A percentile compares a stretch with the other conserved stretches of the same genome.
Conservation (phyloP, 2,797 vertebrate genomes). For the Neosalanx taihuensis region DNA sequence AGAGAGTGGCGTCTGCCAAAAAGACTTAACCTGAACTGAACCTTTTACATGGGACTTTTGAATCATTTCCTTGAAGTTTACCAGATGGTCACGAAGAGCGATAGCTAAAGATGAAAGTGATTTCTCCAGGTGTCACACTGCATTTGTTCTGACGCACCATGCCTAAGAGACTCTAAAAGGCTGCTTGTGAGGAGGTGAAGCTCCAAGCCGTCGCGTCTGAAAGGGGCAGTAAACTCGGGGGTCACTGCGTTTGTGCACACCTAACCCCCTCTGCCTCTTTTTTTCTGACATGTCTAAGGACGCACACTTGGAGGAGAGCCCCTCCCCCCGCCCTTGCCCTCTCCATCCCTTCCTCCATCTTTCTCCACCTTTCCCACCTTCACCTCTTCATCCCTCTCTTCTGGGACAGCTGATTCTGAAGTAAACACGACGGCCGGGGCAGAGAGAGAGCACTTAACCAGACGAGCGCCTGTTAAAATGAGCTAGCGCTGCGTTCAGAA, state of each 20-base stretch:
- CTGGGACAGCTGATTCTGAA: background rate
- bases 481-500: constrained; percentile 2
- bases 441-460: background rate
- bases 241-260: background rate
- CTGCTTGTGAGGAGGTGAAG: background rate
- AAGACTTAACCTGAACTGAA: background rate
- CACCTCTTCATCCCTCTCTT: background rate
- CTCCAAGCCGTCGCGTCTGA: too few species aligned
- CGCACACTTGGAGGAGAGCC: too few species aligned
- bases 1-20: too few species aligned
- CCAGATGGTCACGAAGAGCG: background rate
- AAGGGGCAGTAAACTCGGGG: too few species aligned
- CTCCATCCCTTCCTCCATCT: background rate
- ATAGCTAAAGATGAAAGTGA: background rate
- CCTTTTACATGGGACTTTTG: background rate
- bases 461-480: background rate
- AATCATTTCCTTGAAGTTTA: too few species aligned
- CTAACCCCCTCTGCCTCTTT: background rate
- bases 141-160: background rate
- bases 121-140: background rate
- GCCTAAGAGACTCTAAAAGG: background rate
- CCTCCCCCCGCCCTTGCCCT: too few species aligned
- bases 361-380: background rate
- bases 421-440: constrained; percentile 1
- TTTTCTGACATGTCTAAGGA: background rate